Evolutionary conservation across 2,113 vertebrate species (phyloP).

Genomic region (Hypomesus transpacificus): DNA sequence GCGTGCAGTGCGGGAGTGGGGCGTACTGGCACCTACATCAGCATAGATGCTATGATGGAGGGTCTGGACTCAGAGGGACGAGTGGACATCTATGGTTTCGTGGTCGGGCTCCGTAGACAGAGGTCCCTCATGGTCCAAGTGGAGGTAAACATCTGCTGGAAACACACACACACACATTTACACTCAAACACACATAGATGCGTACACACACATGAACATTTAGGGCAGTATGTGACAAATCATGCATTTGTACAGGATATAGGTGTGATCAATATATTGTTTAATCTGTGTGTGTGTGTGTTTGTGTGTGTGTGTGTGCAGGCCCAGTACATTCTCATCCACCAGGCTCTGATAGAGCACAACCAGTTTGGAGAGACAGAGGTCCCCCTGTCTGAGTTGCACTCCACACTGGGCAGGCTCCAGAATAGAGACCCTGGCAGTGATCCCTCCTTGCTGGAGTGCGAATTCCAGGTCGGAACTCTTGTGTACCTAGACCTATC

Average conservation of each 20-base stretch:
- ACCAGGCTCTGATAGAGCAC: constrained; percentile 91
- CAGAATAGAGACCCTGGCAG: constrained; percentile 68
- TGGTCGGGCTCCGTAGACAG: constrained; percentile 86
- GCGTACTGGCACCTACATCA: constrained; percentile 91
- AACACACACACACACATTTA: no score
- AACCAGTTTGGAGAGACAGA: constrained; percentile 95
- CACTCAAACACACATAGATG: not conserved
- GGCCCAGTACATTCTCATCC: constrained; percentile 97
- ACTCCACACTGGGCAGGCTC: constrained; percentile 72
- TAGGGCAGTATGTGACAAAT: no score
- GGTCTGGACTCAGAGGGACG: constrained; percentile 84
- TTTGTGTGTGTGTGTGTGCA: constrained; percentile 37
- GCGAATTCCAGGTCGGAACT: constrained; percentile 85
- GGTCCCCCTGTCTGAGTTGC: constrained; percentile 79
- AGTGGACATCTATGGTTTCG: constrained; percentile 91
- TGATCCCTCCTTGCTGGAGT: constrained; percentile 79
- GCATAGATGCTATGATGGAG: constrained; percentile 96
- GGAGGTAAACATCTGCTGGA: constrained; percentile 73
- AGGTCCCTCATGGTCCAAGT: constrained; percentile 98
- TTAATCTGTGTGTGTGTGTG: constrained; percentile 13
- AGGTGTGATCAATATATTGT: no score
- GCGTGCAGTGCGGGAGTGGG: constrained; percentile 87
- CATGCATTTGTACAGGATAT: no score
- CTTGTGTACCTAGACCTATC: not conserved
- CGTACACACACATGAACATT: no score